Conservation (phyloP, 2,113 vertebrate species). For the Panurus biarmicus region DNA sequence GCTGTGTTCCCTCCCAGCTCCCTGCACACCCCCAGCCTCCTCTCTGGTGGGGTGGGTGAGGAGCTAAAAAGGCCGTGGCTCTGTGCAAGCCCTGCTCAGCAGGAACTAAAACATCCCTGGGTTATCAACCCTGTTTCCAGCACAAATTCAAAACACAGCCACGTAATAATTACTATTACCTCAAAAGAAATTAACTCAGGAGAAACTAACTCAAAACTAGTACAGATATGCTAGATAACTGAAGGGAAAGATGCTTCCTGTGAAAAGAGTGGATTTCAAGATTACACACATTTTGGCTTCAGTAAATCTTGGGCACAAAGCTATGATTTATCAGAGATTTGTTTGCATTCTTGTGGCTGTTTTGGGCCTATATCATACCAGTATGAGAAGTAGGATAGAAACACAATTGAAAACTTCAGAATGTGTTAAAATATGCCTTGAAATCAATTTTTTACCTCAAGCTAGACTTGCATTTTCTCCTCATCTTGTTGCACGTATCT, state of each 20-base stretch:
- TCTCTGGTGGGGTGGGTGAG: rapidly evolving
- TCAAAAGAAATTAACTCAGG: neutral
- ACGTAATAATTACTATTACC: too few species aligned
- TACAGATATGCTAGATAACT: neutral
- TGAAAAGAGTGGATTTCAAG: neutral
- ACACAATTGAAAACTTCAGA: neutral
- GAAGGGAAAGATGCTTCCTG: neutral
- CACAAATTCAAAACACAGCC: neutral
- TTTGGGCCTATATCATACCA: neutral
- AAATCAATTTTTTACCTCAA: neutral
- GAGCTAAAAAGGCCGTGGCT: neutral
- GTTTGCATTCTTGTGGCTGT: neutral
- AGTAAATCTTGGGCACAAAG: neutral
- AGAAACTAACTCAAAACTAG: neutral
- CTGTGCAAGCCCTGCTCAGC: neutral
- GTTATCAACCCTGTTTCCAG: neutral
- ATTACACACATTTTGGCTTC: neutral
- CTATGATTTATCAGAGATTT: neutral
- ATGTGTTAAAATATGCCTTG: neutral
- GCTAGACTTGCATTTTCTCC: neutral
- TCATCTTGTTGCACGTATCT: neutral
- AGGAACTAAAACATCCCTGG: neutral
- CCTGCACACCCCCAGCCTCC: rapidly evolving
- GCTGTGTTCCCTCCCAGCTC: neutral
- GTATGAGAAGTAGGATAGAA: neutral